Evolutionary conservation across 2,797 vertebrate species (phyloP), one percentile per base, ranked within the genome.

Genomic region (Neostethus bicornis): DNA sequence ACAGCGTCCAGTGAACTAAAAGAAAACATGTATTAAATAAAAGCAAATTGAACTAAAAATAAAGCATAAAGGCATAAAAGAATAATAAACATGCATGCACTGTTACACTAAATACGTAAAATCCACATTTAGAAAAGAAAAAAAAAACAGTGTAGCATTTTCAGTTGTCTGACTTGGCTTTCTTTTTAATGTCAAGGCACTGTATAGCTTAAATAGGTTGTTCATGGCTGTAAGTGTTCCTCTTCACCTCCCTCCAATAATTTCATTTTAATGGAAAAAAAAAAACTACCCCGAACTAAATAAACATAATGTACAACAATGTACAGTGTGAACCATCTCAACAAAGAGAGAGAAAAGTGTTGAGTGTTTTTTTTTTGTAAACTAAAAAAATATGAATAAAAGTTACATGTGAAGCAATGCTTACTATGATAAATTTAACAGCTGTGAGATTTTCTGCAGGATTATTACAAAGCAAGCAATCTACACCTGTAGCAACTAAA

Each of bases 191-290:
- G 60, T 82, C 60, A 89, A 87, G 86, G 86, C 88, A 86, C 87
- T 66, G 52, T 78, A 34, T 74, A 86, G 83, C 82, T 87, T 82
- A 87, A 87, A 82, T 86, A 80, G 56, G 80, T 83, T 84, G 80
- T 85, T 87, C 85, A 84, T 80, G 78, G 80, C 75, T 84, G 81
- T 78, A 72, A 85, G 85, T 85, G 82, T 81, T 85, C 77, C 70
- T 85, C 59, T 61, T 45, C 70, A 35, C 76, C 71, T n/a, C 29
- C 78, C 64, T 70, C 70, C 66, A 76, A 76, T 65, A 56, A 82
- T 56, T 58, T 83, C 61, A 80, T 19, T 59, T 25, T 43, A 53
- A 50, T 3, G 38, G 39, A 47, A 42, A 31, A 51, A 52, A 45
- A 28, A 25, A 66, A 71, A 72, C 46, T 50, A 76, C 59, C 75